Evolutionary conservation across 2,888 invertebrate species (phyloP).

Genomic region (Tipula vernalis): DNA sequence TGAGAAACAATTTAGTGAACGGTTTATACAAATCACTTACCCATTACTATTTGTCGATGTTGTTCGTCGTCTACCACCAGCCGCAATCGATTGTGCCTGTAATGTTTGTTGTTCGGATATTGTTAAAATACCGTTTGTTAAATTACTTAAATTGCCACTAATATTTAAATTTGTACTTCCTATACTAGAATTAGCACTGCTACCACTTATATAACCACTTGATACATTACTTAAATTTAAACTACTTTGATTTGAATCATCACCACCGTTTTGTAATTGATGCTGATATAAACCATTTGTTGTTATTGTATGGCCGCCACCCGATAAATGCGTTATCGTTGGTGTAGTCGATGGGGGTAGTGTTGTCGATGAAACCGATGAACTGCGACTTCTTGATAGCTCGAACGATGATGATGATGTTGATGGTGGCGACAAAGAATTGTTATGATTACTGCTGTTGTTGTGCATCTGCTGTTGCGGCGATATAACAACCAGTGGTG

Average conservation of each 20-base stretch:
- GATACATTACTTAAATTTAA: conserved; percentile 22
- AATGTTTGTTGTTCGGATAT: conserved; percentile 10
- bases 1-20: neutral
- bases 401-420: conserved; percentile 12
- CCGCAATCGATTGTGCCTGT: conserved; percentile 9
- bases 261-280: conserved; percentile 14
- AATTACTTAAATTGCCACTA: neutral
- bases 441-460: neutral
- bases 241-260: conserved; percentile 24
- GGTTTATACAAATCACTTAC: conserved; percentile 19
- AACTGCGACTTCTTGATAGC: conserved; percentile 13
- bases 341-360: conserved; percentile 19
- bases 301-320: neutral
- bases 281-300: neutral
- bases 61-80: conserved; percentile 29
- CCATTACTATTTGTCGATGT: conserved; percentile 36
- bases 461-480: conserved; percentile 5
- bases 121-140: conserved; percentile 7
- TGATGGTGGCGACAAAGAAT: conserved; percentile 13
- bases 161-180: conserved; percentile 15
- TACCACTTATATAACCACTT: conserved; percentile 23
- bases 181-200: conserved; percentile 20
- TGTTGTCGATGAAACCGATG: conserved; percentile 15
- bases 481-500: conserved; percentile 11
- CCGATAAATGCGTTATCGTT: conserved; percentile 20